phyloP scores from a whole-genome alignment of 2,113 vertebrate genomes.

The Phrynosoma blainvillii region DNA sequence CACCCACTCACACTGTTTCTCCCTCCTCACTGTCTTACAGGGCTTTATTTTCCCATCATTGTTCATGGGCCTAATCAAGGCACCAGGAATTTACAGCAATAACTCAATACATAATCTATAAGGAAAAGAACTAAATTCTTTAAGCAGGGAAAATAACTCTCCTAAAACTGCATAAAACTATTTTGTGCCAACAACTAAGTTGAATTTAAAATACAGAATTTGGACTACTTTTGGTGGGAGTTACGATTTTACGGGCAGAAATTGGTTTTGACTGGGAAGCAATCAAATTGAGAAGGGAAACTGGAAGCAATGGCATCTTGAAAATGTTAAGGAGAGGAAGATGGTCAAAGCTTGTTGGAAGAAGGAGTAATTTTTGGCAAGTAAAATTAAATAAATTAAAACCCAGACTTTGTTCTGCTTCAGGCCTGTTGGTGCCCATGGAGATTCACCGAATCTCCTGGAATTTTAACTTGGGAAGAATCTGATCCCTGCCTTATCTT shows the following conservation, averaged over 20 bases:
- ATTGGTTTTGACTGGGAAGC: background rate
- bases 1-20: constrained; percentile 12
- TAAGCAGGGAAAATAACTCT: background rate
- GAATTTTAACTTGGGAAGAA: constrained; percentile 5
- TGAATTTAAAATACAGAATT: background rate
- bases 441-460: constrained; percentile 1
- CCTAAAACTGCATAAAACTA: background rate
- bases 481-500: background rate
- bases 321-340: background rate
- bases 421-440: background rate
- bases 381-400: background rate
- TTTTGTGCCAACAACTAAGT: background rate
- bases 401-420: background rate
- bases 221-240: background rate
- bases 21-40: background rate
- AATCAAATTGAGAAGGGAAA: background rate
- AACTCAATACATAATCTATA: constrained; percentile 25
- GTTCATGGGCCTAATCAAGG: constrained; percentile 13
- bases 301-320: background rate
- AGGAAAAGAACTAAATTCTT: background rate
- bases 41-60: background rate
- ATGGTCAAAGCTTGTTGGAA: background rate
- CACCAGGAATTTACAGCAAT: constrained; percentile 10
- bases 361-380: background rate
- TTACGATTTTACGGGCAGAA: background rate